Evolutionary conservation across 2,113 vertebrate species (phyloP).

Genomic region (Cyanoliseus patagonus): DNA sequence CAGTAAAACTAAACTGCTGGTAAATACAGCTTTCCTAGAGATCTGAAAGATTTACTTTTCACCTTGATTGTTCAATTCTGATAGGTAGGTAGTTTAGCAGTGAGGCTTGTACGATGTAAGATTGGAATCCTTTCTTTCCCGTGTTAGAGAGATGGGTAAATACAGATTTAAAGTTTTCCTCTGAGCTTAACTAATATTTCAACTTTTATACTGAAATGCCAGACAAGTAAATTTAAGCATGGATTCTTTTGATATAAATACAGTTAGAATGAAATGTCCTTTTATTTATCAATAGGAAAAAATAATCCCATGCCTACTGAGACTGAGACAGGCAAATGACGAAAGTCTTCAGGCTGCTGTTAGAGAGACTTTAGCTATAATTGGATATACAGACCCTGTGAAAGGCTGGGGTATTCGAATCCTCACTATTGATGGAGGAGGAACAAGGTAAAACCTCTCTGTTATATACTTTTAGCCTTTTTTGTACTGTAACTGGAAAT

Average conservation of each 20-base stretch:
- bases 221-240: neutral
- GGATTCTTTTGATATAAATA: neutral
- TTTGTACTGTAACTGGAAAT: neutral
- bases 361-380: constrained; percentile 87
- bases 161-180: neutral
- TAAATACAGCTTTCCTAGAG: neutral
- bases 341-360: constrained; percentile 88
- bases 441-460: constrained; percentile 84
- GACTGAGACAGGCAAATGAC: constrained; percentile 84
- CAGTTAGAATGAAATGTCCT: neutral
- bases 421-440: constrained; percentile 92
- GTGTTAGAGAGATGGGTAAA: neutral
- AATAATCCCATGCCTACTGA: constrained; percentile 86
- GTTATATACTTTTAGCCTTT: neutral
- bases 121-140: neutral
- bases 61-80: neutral
- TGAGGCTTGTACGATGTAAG: rapidly evolving
- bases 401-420: constrained; percentile 89
- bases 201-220: neutral
- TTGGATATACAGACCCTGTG: constrained; percentile 89
- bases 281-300: constrained; percentile 77
- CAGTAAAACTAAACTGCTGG: neutral
- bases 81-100: neutral
- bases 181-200: neutral
- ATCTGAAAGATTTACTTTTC: neutral